Conservation (phyloP, 1,140 invertebrate species). For the Euschistus heros region DNA sequence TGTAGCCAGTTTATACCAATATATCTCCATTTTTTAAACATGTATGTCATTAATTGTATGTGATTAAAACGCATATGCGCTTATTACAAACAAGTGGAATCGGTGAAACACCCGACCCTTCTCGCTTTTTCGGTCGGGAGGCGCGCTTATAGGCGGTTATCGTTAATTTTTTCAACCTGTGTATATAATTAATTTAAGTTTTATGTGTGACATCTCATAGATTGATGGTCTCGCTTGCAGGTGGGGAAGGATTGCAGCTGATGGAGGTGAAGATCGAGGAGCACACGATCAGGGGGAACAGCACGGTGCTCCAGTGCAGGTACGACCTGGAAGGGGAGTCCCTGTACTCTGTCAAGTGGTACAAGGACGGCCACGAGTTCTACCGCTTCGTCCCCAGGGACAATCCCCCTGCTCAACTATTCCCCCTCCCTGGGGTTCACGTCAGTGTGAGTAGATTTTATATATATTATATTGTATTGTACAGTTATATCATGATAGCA, state of each 20-base stretch:
- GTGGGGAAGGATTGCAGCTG: slow-evolving; percentile 28
- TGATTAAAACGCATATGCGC: no score
- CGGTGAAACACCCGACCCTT: no score
- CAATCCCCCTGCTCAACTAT: slow-evolving; percentile 60
- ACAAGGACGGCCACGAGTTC: slow-evolving; percentile 77
- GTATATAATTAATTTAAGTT: no score
- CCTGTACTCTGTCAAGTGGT: slow-evolving; percentile 78
- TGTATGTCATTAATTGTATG: no score
- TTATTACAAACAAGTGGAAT: no score
- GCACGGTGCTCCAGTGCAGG: slow-evolving; percentile 46
- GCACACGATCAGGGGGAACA: slow-evolving; percentile 50
- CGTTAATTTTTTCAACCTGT: no score
- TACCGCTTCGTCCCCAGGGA: slow-evolving; percentile 69
- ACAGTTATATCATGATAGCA: no score
- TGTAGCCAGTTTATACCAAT: no score
- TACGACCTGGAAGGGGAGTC: slow-evolving; percentile 67
- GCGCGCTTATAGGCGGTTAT: no score
- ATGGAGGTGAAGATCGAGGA: slow-evolving; percentile 51
- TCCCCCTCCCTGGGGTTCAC: slow-evolving; percentile 60
- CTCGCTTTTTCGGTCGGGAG: no score
- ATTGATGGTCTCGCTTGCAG: neutral
- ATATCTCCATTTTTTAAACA: no score
- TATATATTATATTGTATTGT: neutral
- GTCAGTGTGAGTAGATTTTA: slow-evolving; percentile 61
- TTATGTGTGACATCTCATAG: no score